These are phyloP conservation scores for Leptodactylus fuscus DNA, from an alignment of 2,113 vertebrate species.

Conservation along the genomic window DNA sequence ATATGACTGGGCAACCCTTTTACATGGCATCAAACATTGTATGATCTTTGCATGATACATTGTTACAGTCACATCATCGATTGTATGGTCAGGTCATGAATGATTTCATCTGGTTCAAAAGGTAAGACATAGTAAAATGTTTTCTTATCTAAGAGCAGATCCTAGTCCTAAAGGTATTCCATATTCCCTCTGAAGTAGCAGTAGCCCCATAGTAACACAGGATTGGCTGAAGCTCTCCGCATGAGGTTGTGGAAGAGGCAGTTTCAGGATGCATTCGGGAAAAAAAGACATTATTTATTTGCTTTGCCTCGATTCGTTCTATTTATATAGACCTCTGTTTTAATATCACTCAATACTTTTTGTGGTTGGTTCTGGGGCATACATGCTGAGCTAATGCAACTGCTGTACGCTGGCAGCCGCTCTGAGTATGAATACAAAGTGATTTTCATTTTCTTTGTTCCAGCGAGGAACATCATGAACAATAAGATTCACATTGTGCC, in stretches of 20 bases:
- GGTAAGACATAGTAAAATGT: background rate
- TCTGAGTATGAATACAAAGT: slow-evolving; percentile 56
- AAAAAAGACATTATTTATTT: slow-evolving; percentile 49
- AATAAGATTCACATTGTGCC: slow-evolving; percentile 42
- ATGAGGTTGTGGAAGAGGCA: slow-evolving; percentile 17
- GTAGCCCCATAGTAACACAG: background rate
- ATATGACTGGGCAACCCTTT: too few species aligned
- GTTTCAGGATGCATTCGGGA: background rate
- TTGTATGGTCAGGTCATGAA: background rate
- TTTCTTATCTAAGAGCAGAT: background rate
- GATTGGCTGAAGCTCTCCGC: background rate
- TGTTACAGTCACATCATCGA: too few species aligned
- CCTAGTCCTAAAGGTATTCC: background rate
- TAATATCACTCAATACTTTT: slow-evolving; percentile 57
- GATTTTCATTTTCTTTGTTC: slow-evolving; percentile 58
- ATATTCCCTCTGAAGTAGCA: background rate
- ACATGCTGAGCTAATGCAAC: slow-evolving; percentile 56
- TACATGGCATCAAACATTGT: too few species aligned
- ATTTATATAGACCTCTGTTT: slow-evolving; percentile 43
- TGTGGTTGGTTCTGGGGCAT: slow-evolving; percentile 42
- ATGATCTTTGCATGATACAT: too few species aligned
- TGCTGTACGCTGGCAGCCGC: slow-evolving; percentile 43
- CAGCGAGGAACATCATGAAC: slow-evolving; percentile 53
- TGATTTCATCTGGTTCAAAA: too few species aligned
- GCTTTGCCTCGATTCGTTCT: slow-evolving; percentile 49